These are phyloP conservation scores for Mergus octosetaceus DNA, from an alignment of 2,797 vertebrate genomes.

Conservation along the genomic window DNA sequence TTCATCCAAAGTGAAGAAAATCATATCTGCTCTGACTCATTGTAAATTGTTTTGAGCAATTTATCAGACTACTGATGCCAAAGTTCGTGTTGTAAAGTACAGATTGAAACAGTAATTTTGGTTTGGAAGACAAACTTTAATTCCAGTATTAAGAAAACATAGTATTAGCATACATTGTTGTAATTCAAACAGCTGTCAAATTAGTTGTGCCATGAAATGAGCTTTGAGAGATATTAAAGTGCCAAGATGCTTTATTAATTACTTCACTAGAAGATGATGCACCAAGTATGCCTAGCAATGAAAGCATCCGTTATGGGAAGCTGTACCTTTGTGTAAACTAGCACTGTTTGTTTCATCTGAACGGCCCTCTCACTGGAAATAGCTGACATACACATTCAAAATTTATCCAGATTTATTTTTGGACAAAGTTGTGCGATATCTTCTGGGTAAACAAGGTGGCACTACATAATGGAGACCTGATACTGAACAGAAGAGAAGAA, in stretches of 20 bases:
- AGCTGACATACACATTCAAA: background rate
- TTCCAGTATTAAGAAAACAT: constrained; percentile 56
- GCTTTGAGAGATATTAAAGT: constrained; percentile 36
- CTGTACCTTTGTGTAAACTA: background rate
- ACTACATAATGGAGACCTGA: background rate
- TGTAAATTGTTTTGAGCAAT: constrained; percentile 70
- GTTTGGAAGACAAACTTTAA: constrained; percentile 49
- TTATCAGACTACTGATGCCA: constrained; percentile 55
- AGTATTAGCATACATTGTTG: constrained; percentile 40
- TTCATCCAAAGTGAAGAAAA: constrained; percentile 72
- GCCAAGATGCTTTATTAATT: constrained; percentile 18
- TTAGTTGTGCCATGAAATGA: constrained; percentile 40
- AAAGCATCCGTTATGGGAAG: background rate
- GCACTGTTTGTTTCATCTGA: background rate
- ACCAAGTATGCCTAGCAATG: background rate
- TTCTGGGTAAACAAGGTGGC: background rate
- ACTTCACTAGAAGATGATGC: constrained; percentile 23
- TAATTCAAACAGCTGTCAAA: constrained; percentile 63
- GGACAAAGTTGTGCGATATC: background rate
- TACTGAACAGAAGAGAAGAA: background rate
- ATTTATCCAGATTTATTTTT: background rate
- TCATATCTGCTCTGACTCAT: constrained; percentile 53
- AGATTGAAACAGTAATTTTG: constrained; percentile 54
- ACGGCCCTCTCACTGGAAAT: background rate
- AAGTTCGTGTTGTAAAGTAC: constrained; percentile 34